Conservation (phyloP, 2,888 invertebrate species). For the Digitonthophagus gazella region DNA sequence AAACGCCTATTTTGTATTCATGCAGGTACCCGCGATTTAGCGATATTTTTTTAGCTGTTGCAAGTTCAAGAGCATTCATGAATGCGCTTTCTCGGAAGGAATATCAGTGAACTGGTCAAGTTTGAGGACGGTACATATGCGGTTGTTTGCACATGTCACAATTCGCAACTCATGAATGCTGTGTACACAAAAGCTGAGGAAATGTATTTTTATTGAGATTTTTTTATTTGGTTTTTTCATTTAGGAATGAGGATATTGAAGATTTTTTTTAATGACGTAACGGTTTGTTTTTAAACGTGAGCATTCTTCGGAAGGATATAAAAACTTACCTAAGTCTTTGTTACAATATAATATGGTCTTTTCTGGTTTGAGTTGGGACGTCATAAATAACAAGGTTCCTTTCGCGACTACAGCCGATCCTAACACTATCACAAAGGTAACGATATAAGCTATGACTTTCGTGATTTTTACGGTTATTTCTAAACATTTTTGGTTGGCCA, state of each 20-base stretch:
- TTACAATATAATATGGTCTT: conserved; percentile 79
- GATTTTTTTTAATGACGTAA: neutral
- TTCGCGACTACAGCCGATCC: conserved; percentile 84
- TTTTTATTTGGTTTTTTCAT: too few species aligned
- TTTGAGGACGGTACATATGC: neutral
- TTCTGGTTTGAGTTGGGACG: conserved; percentile 79
- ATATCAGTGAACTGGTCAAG: neutral
- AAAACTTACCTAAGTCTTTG: conserved; percentile 74
- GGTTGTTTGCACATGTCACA: neutral
- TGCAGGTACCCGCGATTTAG: too few species aligned
- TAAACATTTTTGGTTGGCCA: conserved; percentile 83
- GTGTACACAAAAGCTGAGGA: neutral
- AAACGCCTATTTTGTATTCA: neutral
- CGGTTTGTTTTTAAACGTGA: neutral
- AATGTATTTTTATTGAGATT: neutral
- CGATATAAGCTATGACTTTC: conserved; percentile 79
- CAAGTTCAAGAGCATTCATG: neutral
- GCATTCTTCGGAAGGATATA: conserved; percentile 3
- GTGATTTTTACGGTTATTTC: conserved; percentile 81
- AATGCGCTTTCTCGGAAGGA: neutral
- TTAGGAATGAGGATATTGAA: neutral
- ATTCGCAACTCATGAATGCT: neutral
- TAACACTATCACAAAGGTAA: conserved; percentile 83
- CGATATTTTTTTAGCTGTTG: neutral
- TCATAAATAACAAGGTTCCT: conserved; percentile 87